phyloP scores from a whole-genome alignment of 2,888 invertebrate species.

The Tupiocoris notatus region DNA sequence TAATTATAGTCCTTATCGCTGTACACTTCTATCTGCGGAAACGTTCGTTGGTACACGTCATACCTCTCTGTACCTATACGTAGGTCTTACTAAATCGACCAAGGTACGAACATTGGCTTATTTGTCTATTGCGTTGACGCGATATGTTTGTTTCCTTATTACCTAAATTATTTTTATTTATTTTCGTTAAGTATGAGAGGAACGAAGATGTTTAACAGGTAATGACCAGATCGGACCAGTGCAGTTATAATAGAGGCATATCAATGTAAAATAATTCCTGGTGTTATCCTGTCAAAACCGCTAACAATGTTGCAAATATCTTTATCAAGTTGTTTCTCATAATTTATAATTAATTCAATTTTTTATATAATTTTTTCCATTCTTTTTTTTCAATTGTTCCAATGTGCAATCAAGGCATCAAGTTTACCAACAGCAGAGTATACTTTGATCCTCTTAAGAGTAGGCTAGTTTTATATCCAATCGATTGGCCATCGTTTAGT shows the following conservation, averaged over 20 bases:
- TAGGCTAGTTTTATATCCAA: background rate
- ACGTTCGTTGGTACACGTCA: slow-evolving; percentile 24
- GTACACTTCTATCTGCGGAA: slow-evolving; percentile 25
- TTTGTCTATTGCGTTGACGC: background rate
- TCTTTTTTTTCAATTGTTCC: background rate
- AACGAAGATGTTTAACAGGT: background rate
- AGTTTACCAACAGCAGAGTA: background rate
- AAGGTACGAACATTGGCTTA: background rate
- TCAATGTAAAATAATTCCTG: background rate
- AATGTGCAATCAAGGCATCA: slow-evolving; percentile 25
- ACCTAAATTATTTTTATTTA: background rate
- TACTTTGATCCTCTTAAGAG: background rate
- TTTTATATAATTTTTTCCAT: background rate
- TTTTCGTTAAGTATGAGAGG: background rate
- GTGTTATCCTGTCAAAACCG: background rate
- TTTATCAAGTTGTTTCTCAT: too few species aligned
- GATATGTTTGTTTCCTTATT: background rate
- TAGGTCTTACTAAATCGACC: background rate
- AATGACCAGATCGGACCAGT: slow-evolving; percentile 25
- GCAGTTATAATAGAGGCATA: slow-evolving; percentile 18
- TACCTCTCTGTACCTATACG: slow-evolving; percentile 24
- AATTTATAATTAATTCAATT: too few species aligned
- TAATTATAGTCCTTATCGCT: slow-evolving; percentile 3
- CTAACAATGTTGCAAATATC: too few species aligned
- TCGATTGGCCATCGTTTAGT: background rate